Evolutionary conservation across 2,113 vertebrate genomes (phyloP).

Genomic region (Polypterus bichir): DNA sequence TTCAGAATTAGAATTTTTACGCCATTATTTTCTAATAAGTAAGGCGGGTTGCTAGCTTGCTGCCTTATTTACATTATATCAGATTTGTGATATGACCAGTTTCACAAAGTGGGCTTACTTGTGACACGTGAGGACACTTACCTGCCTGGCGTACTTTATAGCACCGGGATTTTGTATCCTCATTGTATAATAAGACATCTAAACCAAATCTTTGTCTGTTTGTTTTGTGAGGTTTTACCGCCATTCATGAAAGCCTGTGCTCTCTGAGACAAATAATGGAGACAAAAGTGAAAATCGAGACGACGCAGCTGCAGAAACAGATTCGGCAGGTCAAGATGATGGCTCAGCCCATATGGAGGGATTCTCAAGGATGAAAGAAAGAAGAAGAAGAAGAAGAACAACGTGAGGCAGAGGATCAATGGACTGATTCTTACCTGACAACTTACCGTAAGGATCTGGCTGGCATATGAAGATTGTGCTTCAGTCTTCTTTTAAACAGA

Average conservation of each 20-base stretch:
- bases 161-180: background rate
- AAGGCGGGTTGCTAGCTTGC: too few relatives aligned
- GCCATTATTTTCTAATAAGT: too few relatives aligned
- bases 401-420: too few relatives aligned
- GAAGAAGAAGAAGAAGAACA: too few relatives aligned
- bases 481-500: too few relatives aligned
- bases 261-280: conserved; percentile 58
- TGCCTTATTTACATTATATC: too few relatives aligned
- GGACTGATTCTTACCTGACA: too few relatives aligned
- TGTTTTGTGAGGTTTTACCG: conserved; percentile 47
- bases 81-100: too few relatives aligned
- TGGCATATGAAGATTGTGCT: too few relatives aligned
- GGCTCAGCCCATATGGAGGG: conserved; percentile 35
- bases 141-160: background rate
- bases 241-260: conserved; percentile 60
- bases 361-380: conserved; percentile 18
- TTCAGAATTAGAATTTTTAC: too few relatives aligned
- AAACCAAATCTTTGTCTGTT: conserved; percentile 2
- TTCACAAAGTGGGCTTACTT: background rate
- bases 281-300: conserved; percentile 58
- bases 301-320: conserved; percentile 56
- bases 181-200: background rate
- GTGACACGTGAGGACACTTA: background rate
- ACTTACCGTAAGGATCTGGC: too few relatives aligned
- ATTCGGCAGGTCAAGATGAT: conserved; percentile 48